phyloP scores from a whole-genome alignment of 2,797 vertebrate species.

The Crax fasciolata region DNA sequence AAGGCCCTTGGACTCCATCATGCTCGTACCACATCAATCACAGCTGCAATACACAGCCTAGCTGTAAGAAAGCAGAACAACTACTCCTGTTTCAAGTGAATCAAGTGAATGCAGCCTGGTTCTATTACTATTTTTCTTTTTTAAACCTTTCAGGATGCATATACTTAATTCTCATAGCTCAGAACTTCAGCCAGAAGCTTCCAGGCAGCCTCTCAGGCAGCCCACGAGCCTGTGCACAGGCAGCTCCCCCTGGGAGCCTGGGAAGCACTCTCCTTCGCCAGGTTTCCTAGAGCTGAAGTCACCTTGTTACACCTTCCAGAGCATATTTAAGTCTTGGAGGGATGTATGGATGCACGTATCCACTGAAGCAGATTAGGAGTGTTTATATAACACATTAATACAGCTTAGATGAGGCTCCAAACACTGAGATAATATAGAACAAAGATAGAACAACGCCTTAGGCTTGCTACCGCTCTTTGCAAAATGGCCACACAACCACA shows the following conservation, averaged over 20 bases:
- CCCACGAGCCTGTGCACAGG: background rate
- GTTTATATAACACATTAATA: background rate
- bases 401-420: background rate
- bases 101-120: background rate
- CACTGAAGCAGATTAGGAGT: background rate
- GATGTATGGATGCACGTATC: background rate
- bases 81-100: conserved; percentile 4
- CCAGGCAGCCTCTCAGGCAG: background rate
- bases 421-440: background rate
- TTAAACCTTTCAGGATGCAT: background rate
- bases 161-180: conserved; percentile 16
- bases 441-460: background rate
- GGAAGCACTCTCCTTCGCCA: background rate
- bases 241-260: background rate
- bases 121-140: background rate
- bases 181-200: background rate
- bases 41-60: background rate
- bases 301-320: background rate
- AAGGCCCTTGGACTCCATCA: background rate
- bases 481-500: background rate
- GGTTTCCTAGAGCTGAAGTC: background rate
- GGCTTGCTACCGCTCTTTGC: background rate
- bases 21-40: background rate
- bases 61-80: background rate
- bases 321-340: background rate